Evolutionary conservation across 2,113 vertebrate species (phyloP), one percentile per base, ranked within the genome.

Genomic region (Sorex araneus): DNA sequence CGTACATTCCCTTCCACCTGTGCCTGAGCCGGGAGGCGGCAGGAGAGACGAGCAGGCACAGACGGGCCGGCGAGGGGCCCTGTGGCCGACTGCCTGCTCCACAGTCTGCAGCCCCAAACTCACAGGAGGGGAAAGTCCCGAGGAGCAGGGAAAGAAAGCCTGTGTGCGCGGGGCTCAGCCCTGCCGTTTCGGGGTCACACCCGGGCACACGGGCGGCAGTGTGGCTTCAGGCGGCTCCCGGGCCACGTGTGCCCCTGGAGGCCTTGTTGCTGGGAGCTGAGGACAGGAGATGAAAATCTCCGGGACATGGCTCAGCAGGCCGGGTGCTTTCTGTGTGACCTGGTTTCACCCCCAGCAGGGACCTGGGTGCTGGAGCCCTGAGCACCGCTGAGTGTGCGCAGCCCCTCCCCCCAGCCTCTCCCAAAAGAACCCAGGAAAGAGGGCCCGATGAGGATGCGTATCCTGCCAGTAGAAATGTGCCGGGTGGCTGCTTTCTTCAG

Each of bases 221-320:
- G 30, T 88, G 79, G 83, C 18, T 85, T 79, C 86, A n/a, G 43
- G 73, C 86, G 89, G 57, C 86, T 40, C 70, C 30, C 4, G 18
- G 57, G 57, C 57, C 6, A 11, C n/a, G n/a, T 85, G 12, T n/a
- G 28, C 71, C 45, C 40, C 70, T 60, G 40, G 57, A 60, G 57
- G 43, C 40, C 32, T 66, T 57, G n/a, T 57, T 75, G 63, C 34
- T 84, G n/a, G 25, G 88, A 63, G 57, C 67, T n/a, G 91, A 71
- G 60, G 57, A 70, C 28, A 25, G 79, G 27, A 32, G 45, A 64
- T 89, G 47, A n/a, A 91, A 89, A 45, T 36, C 27, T 3, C 1
- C 70, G 23, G 63, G 63, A 64, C 8, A 64, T 64, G 7, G 23
- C 63, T 23, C 8, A 64, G 27, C 27, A 28, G 63, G 13, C 54